Conservation (phyloP, 2,888 invertebrate genomes). For the Azorinus chamasolen region DNA sequence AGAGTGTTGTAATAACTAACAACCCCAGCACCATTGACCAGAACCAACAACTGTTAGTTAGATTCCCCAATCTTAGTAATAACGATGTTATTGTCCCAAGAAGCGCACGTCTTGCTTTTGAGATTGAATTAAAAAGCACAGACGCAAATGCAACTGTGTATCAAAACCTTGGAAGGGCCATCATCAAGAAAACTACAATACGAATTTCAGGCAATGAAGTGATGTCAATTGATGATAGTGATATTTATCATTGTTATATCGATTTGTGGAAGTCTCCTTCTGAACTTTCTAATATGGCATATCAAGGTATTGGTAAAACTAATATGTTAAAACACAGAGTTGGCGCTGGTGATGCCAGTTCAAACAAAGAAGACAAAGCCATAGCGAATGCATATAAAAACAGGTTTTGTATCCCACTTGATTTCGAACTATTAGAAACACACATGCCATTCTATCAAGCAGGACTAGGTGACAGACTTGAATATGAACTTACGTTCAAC, state of each 20-base stretch:
- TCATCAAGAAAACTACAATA: conserved; percentile 58
- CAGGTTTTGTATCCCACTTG: conserved; percentile 46
- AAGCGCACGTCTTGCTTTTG: conserved; percentile 51
- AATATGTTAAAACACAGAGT: conserved; percentile 53
- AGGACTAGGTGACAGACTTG: conserved; percentile 53
- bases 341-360: conserved; percentile 36
- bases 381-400: conserved; percentile 52
- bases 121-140: conserved; percentile 38
- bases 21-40: conserved; percentile 61
- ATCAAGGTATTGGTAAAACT: conserved; percentile 52
- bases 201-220: conserved; percentile 57
- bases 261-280: conserved; percentile 38
- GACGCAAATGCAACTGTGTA: conserved; percentile 49
- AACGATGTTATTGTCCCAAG: conserved; percentile 59
- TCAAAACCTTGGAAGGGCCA: conserved; percentile 56
- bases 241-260: conserved; percentile 49
- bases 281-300: conserved; percentile 41
- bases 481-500: conserved; percentile 42
- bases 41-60: conserved; percentile 58
- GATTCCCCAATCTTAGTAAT: conserved; percentile 59
- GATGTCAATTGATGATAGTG: conserved; percentile 55
- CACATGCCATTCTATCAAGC: conserved; percentile 58
- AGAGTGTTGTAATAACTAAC: conserved; percentile 54
- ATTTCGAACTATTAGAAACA: conserved; percentile 42
- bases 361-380: conserved; percentile 41